phyloP scores from a whole-genome alignment of 1,140 invertebrate genomes.

The Drosophila burlai region DNA sequence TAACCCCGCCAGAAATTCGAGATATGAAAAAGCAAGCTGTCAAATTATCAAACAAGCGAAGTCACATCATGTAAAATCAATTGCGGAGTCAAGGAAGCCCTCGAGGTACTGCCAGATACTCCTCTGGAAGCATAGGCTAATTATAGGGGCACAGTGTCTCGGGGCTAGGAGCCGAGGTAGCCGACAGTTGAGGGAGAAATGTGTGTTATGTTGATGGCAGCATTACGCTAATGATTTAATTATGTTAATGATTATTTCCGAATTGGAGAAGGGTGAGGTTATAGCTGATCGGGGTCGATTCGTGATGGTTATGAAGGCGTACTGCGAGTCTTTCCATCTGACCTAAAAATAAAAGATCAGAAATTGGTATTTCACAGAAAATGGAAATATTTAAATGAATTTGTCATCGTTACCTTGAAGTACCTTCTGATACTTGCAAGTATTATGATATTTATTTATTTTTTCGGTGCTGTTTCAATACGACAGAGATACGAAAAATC shows the following conservation, averaged over 20 bases:
- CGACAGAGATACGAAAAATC: slow-evolving; percentile 5
- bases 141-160: slow-evolving; percentile 62
- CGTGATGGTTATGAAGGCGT: slow-evolving; percentile 4
- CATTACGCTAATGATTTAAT: slow-evolving; percentile 75
- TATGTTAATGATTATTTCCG: slow-evolving; percentile 69
- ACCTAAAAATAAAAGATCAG: too few species aligned
- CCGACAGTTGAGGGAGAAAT: slow-evolving; percentile 35
- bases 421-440: neutral
- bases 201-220: slow-evolving; percentile 38
- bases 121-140: slow-evolving; percentile 59
- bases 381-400: too few species aligned
- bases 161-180: slow-evolving; percentile 25
- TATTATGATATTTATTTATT: slow-evolving; percentile 13
- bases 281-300: slow-evolving; percentile 8
- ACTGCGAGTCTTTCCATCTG: neutral
- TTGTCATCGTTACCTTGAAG: neutral
- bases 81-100: slow-evolving; percentile 36
- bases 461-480: slow-evolving; percentile 29
- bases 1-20: slow-evolving; percentile 60
- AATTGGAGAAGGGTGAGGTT: slow-evolving; percentile 13
- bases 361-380: neutral
- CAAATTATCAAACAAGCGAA: slow-evolving; percentile 69
- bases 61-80: slow-evolving; percentile 63
- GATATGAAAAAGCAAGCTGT: slow-evolving; percentile 77
- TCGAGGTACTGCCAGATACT: slow-evolving; percentile 45